Evolutionary conservation across 92 coral and sea anemone species (phyloP), one percentile per base, ranked within the genome.

Genomic region (Diadumene lineata): DNA sequence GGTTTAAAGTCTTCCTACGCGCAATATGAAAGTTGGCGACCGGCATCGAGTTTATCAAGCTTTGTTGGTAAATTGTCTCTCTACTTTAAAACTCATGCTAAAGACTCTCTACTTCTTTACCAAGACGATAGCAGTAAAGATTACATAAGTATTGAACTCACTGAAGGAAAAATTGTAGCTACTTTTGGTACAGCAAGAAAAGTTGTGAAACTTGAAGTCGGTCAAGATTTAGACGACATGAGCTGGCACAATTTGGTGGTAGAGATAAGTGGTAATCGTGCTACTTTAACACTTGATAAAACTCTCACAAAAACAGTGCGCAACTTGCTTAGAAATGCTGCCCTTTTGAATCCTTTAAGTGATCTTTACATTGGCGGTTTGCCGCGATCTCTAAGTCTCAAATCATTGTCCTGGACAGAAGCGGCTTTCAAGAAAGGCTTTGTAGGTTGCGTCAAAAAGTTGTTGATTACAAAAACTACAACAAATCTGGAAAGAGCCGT

Each of bases 61-160:
- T 19, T 72, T 28, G 66, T 56, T 31, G 75, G 84, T 19, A 70
- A 63, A 21, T 63, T 86, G n/a, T 44, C 80, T 60, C 82, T 86
- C 50, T 78, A 71, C 18, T 86, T 86, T 68, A 86, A 86, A 28
- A 82, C 91, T 13, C 79, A 75, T 57, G 58, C 66, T 2, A 22
- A 70, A 28, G 81, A 86, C 57, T 77, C 87, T 53, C 46, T 86
- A 6, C 74, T 86, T 0, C n/a, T 86, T 56, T 86, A 86, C 34
- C 83, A 78, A 69, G 76, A 78, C 29, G 73, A 76, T 24, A 73
- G 81, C 17, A 31, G 1, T 33, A 18, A 29, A 11, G 81, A 76
- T 53, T 76, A 76, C 22, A 21, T 76, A 1, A 76, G 53, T n/a
- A 55, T 76, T 0, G 81, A 64, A 32, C 64, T 76, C 0, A 7